Evolutionary conservation across 1,140 invertebrate species (phyloP), one percentile per base, ranked within the genome.

Genomic region (Drosophila prosaltans): DNA sequence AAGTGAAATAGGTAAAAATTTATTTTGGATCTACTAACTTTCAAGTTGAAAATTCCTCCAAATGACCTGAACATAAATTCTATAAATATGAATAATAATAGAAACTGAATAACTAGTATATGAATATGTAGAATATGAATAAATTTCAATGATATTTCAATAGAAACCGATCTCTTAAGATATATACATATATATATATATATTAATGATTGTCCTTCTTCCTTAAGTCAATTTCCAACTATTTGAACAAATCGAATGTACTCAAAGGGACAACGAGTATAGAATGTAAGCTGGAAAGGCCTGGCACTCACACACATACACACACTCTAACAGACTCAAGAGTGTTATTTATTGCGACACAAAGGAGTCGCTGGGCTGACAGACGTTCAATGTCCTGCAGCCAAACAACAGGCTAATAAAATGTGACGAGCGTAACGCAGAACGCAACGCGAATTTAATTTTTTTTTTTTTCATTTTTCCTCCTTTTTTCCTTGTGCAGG

Each of bases 311-410:
- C 70, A 61, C 57, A 55, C 68, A 60, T 43, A 60, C 11, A 59
- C 39, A 69, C 30, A 70, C 39, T 41, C 24, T 48, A 48, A 48
- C 21, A 51, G 66, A 41, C 67, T 58, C 74, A 59, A 75, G 71
- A 69, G 64, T 82, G 64, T 85, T 82, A 86, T 86, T 86, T 81
- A 90, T 90, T 72, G 81, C 81, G 69, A 85, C 75, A 90, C 81
- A 81, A 85, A 81, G 85, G 73, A 89, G 81, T 78, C 75, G 65
- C 61, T 63, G 70, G 73, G 77, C 75, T 80, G 79, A 81, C 79
- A 81, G 79, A 81, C 79, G 79, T 81, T 81, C 79, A 81, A 90
- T 90, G 86, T 90, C 86, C 86, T 90, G 86, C 79, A 90, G 81
- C 86, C 79, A 78, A 66, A 75, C 65, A 78, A 88, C 80, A 78